phyloP scores from a whole-genome alignment of 2,797 vertebrate genomes.

The Aulostomus chinensis region DNA sequence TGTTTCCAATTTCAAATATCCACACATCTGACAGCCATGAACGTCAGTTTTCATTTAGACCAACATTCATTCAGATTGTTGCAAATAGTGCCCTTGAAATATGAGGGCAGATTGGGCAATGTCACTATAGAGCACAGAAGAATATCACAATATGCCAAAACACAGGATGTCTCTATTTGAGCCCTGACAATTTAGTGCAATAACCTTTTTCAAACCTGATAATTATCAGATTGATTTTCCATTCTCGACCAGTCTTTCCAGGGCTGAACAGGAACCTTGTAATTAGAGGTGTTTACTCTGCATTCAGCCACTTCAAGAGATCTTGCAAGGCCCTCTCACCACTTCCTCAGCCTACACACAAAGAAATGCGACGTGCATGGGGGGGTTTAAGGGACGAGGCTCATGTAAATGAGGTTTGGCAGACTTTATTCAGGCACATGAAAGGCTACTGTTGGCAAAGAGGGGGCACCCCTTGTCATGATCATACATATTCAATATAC shows the following conservation, averaged over 20 bases:
- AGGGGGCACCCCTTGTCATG: constrained; percentile 46
- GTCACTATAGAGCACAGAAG: background rate
- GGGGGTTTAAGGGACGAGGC: constrained; percentile 68
- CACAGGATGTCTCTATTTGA: background rate
- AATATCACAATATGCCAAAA: constrained; percentile 2
- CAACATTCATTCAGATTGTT: constrained; percentile 6
- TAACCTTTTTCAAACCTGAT: constrained; percentile 15
- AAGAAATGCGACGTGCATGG: constrained; percentile 52
- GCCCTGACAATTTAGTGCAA: constrained; percentile 7
- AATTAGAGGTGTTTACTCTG: constrained; percentile 64
- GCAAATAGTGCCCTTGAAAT: constrained; percentile 2
- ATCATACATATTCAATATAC: constrained; percentile 74
- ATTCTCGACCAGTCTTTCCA: constrained; percentile 37
- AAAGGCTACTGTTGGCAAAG: constrained; percentile 61
- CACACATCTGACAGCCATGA: constrained; percentile 13
- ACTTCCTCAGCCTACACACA: constrained; percentile 62
- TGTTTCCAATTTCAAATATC: constrained; percentile 38
- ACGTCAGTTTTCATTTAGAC: constrained; percentile 13
- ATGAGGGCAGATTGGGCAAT: constrained; percentile 1
- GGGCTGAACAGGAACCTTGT: constrained; percentile 46
- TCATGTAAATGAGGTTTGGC: constrained; percentile 73
- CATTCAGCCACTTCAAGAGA: constrained; percentile 50
- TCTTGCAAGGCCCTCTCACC: constrained; percentile 39
- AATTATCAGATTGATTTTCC: constrained; percentile 53
- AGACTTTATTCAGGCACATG: constrained; percentile 70